Percentiles rank a stretch among this genome's conserved stretches.
Evolutionary conservation across 2,888 invertebrate species (phyloP).

Genomic region (Agrilus biguttatus): DNA sequence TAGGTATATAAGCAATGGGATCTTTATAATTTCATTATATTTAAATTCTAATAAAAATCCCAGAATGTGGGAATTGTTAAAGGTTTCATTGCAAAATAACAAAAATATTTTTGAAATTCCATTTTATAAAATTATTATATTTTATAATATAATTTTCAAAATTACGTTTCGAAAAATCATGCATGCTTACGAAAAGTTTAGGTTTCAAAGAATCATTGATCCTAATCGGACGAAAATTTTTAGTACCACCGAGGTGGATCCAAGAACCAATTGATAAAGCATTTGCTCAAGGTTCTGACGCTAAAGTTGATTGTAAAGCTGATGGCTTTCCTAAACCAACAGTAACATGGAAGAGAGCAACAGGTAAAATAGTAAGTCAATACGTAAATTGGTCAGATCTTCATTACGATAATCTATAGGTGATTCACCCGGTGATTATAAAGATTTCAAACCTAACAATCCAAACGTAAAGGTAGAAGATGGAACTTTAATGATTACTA

Average conservation of each 20-base stretch:
- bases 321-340: constrained; percentile 91
- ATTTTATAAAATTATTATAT: no score
- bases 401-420: constrained; percentile 38
- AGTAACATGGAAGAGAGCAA: constrained; percentile 91
- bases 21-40: no score
- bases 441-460: constrained; percentile 80
- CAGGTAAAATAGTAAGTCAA: constrained; percentile 44
- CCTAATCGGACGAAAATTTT: constrained; percentile 24
- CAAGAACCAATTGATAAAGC: constrained; percentile 89
- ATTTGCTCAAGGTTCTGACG: constrained; percentile 87
- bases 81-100: no score
- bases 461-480: constrained; percentile 88
- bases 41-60: no score
- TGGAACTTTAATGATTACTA: constrained; percentile 78
- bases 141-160: background rate
- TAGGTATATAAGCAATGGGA: no score
- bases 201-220: constrained; percentile 7
- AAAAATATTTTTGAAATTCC: no score
- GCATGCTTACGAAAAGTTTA: constrained; percentile 5
- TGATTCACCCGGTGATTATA: constrained; percentile 83
- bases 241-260: constrained; percentile 94
- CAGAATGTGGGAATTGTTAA: no score
- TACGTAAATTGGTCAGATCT: background rate
- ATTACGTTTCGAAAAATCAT: constrained; percentile 2
- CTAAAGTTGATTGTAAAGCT: constrained; percentile 89